These are phyloP conservation scores for Gonioctena quinquepunctata DNA, from an alignment of 1,140 invertebrate species.

Conservation along the genomic window DNA sequence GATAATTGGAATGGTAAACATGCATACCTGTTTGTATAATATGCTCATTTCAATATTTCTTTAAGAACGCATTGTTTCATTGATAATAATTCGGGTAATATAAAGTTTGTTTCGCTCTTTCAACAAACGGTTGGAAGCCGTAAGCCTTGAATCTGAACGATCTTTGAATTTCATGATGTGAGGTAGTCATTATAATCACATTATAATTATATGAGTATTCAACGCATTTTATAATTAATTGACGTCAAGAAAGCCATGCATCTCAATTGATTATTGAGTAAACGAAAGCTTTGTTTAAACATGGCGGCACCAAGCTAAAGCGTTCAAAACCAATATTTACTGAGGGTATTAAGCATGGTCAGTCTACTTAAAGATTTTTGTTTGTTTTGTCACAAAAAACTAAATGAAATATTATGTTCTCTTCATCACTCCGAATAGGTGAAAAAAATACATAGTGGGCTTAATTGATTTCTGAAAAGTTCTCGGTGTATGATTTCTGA, in stretches of 20 bases:
- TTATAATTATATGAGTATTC: too few relatives aligned
- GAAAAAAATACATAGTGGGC: background rate
- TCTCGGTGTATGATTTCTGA: slow-evolving; percentile 1
- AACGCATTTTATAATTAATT: background rate
- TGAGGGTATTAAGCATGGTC: slow-evolving; percentile 22
- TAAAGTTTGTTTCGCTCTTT: too few relatives aligned
- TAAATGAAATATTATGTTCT: slow-evolving; percentile 29
- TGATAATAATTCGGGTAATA: too few relatives aligned
- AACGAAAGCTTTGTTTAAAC: slow-evolving; percentile 20
- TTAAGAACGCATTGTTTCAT: too few relatives aligned
- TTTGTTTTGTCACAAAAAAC: slow-evolving; percentile 27
- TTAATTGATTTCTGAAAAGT: slow-evolving; percentile 2
- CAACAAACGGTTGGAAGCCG: too few relatives aligned
- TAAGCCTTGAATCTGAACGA: too few relatives aligned
- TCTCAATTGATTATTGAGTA: slow-evolving; percentile 20
- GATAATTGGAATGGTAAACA: background rate
- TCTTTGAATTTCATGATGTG: too few relatives aligned
- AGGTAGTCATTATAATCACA: too few relatives aligned
- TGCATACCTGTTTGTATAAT: too few relatives aligned
- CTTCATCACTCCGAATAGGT: background rate
- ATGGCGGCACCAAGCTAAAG: slow-evolving; percentile 13
- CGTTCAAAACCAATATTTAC: slow-evolving; percentile 18
- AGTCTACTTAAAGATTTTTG: slow-evolving; percentile 20
- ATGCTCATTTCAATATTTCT: too few relatives aligned
- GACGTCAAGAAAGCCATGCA: background rate